Evolutionary conservation across 2,113 vertebrate genomes (phyloP), one percentile per base, ranked within the genome.

Genomic region (Pachyramphus minor): DNA sequence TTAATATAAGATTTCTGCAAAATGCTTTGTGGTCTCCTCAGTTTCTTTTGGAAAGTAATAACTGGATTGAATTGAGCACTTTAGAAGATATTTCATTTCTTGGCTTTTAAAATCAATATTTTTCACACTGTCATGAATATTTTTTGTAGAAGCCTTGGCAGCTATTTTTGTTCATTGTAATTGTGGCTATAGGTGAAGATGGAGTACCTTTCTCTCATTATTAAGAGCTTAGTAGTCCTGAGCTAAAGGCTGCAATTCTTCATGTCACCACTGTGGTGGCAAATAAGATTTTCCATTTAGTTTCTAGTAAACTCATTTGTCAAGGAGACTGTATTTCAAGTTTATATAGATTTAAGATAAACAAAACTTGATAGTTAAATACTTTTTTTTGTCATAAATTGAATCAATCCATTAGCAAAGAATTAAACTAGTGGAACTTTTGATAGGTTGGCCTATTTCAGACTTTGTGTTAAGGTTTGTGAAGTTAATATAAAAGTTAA

Each of bases 231-330:
- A 97, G 96, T 94, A 97, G 94, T 97, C 94, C 96, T 93, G 81
- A 97, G 97, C 89, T 98, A 98, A 98, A 97, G 97, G 95, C 94
- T 98, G 97, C 95, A 97, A 98, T 98, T 98, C 97, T 98, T 98
- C 97, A 98, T 97, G 97, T 98, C 97, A 97, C 97, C 97, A 96
- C 93, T 89, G 79, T 83, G 96, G 97, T 97, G 90, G 96, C 97
- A 98, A 98, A 97, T 98, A 97, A 97, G 97, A 97, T 98, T 98
- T 97, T 97, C 95, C 69, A 96, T 98, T 98, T 97, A 97, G 97
- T 97, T 97, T 97, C 96, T 95, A 89, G 95, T 97, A 98, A 97
- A 80, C 95, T 97, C 97, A 97, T 98, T 98, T 98, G 89, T 98
- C 96, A 97, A 96, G 73, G 80, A 96, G 89, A 96, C 91, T 97